Percentiles rank a stretch among this genome's conserved stretches.
These are phyloP conservation scores for Rostratula benghalensis DNA, from an alignment of 2,113 vertebrate genomes.

Conservation along the genomic window DNA sequence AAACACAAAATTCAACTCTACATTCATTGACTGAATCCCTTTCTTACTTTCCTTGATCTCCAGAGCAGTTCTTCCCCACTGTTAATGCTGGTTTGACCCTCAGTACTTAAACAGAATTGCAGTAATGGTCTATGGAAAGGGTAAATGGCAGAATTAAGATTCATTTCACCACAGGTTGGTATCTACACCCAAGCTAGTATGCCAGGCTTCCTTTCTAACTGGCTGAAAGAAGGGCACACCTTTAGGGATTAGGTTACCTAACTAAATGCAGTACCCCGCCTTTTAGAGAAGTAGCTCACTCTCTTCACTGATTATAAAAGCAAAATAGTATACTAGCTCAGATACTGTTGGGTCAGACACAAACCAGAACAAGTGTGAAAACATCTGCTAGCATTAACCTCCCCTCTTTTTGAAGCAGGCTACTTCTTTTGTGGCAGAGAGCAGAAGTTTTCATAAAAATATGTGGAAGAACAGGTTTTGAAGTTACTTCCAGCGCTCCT, in stretches of 20 bases:
- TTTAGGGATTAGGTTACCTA: neutral
- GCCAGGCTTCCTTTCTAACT: neutral
- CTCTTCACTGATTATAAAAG: neutral
- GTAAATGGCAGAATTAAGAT: neutral
- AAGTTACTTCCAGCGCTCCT: neutral
- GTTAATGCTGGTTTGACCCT: neutral
- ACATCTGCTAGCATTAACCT: neutral
- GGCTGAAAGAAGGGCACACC: neutral
- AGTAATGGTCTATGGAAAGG: neutral
- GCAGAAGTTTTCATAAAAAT: neutral
- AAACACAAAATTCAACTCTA: slow-evolving; percentile 33
- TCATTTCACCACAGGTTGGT: neutral
- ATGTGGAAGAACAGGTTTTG: neutral
- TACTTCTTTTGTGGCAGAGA: neutral
- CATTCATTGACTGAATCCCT: neutral
- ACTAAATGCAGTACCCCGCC: neutral
- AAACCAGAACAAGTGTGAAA: neutral
- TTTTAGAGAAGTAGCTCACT: neutral
- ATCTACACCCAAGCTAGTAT: neutral
- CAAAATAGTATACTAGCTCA: neutral
- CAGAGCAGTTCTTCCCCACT: neutral
- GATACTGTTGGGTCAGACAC: neutral
- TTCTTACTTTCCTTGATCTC: neutral
- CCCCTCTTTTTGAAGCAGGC: neutral
- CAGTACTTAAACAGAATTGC: neutral